phyloP scores from a whole-genome alignment of 2,113 vertebrate species.

The Polypterus bichir region DNA sequence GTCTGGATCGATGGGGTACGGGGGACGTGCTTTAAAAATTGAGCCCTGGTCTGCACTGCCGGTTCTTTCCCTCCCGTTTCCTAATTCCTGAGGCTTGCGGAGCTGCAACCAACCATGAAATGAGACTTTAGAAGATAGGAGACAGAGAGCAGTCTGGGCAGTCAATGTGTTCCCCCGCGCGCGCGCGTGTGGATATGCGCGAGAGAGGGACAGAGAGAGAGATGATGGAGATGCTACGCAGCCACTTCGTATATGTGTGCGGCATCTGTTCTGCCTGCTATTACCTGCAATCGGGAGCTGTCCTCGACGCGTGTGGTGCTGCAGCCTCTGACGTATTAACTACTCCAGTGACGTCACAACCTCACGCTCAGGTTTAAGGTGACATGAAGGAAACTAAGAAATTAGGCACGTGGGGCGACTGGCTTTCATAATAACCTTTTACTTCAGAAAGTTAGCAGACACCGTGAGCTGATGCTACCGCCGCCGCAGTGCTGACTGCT shows the following conservation, averaged over 20 bases:
- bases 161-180: background rate
- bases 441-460: too few species aligned
- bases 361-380: slow-evolving; percentile 18
- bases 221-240: slow-evolving; percentile 1
- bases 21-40: slow-evolving; percentile 29
- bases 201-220: background rate
- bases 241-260: slow-evolving; percentile 3
- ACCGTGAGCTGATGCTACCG: too few species aligned
- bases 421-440: background rate
- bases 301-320: slow-evolving; percentile 49
- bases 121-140: slow-evolving; percentile 20
- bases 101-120: slow-evolving; percentile 46
- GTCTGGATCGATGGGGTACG: slow-evolving; percentile 46
- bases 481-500: too few species aligned
- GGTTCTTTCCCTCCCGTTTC: slow-evolving; percentile 34
- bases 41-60: slow-evolving; percentile 31
- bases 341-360: slow-evolving; percentile 27
- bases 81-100: slow-evolving; percentile 39
- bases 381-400: slow-evolving; percentile 16
- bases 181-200: background rate
- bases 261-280: slow-evolving; percentile 38
- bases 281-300: slow-evolving; percentile 45
- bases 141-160: slow-evolving; percentile 1
- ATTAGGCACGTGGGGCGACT: background rate
- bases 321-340: slow-evolving; percentile 24